Conservation (phyloP, 2,113 vertebrate genomes). For the Eubucco bourcierii region DNA sequence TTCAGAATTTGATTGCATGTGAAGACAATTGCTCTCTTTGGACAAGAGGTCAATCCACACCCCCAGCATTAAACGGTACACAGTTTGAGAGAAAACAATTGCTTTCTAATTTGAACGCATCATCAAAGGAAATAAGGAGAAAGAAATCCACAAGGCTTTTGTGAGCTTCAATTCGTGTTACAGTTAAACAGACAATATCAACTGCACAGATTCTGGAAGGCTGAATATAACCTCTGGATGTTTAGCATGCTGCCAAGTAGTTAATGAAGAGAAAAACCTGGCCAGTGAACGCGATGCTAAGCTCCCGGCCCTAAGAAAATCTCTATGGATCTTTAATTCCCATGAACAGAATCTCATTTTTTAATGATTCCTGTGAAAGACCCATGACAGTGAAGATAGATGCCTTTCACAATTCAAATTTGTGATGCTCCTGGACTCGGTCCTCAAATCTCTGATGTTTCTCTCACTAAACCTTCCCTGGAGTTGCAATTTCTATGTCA, state of each 20-base stretch:
- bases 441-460: conserved; percentile 1
- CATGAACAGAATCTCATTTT: conserved; percentile 34
- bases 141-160: neutral
- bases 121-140: neutral
- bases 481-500: neutral
- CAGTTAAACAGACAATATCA: neutral
- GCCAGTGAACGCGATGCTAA: neutral
- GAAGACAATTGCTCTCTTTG: conserved; percentile 11
- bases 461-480: neutral
- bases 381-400: neutral
- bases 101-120: neutral
- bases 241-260: conserved; percentile 31
- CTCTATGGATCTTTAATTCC: conserved; percentile 21
- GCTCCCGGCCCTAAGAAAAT: neutral
- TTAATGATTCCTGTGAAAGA: conserved; percentile 28
- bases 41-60: conserved; percentile 14
- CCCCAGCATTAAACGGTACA: neutral
- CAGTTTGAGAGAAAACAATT: conserved; percentile 18
- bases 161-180: neutral
- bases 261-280: conserved; percentile 48
- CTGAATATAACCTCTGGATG: neutral
- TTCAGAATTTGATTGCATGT: neutral
- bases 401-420: conserved; percentile 12
- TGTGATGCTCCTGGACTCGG: neutral
- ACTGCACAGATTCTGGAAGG: neutral